Evolutionary conservation across 2,113 vertebrate genomes (phyloP).

Genomic region (Podarcis raffonei): DNA sequence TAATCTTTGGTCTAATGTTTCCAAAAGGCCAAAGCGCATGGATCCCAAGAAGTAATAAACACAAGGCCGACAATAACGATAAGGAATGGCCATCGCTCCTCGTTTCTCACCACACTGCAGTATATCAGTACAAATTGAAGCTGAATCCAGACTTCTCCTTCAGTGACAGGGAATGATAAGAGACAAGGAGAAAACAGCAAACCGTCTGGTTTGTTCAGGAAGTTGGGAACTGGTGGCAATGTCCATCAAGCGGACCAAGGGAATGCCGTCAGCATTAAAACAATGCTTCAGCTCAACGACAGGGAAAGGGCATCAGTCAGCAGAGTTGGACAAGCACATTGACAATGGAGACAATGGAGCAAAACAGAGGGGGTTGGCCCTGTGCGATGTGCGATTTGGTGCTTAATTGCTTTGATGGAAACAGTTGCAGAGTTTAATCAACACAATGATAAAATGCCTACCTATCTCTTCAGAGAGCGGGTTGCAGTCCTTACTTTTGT

Average conservation of each 20-base stretch:
- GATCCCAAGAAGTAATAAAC: conserved; percentile 50
- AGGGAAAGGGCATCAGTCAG: conserved; percentile 74
- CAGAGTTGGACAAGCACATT: conserved; percentile 34
- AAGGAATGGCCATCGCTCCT: conserved; percentile 29
- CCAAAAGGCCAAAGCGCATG: conserved; percentile 75
- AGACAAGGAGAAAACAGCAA: conserved; percentile 74
- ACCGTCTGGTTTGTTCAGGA: conserved; percentile 81
- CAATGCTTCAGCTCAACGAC: conserved; percentile 59
- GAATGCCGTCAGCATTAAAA: conserved; percentile 62
- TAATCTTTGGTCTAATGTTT: conserved; percentile 77
- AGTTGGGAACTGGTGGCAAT: conserved; percentile 72
- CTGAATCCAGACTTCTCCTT: conserved; percentile 69
- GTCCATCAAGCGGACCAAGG: conserved; percentile 69
- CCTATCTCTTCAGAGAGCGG: background rate
- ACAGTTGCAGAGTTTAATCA: background rate
- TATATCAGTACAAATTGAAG: conserved; percentile 69
- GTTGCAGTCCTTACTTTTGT: background rate
- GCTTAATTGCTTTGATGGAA: background rate
- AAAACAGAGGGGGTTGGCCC: conserved; percentile 27
- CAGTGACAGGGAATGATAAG: conserved; percentile 78
- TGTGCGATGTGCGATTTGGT: background rate
- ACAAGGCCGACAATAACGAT: conserved; percentile 31
- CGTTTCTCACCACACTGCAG: conserved; percentile 60
- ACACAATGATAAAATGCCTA: background rate
- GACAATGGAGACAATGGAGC: conserved; percentile 56